Conservation (phyloP, 2,888 invertebrate species). For the Sarcophaga subvicina region DNA sequence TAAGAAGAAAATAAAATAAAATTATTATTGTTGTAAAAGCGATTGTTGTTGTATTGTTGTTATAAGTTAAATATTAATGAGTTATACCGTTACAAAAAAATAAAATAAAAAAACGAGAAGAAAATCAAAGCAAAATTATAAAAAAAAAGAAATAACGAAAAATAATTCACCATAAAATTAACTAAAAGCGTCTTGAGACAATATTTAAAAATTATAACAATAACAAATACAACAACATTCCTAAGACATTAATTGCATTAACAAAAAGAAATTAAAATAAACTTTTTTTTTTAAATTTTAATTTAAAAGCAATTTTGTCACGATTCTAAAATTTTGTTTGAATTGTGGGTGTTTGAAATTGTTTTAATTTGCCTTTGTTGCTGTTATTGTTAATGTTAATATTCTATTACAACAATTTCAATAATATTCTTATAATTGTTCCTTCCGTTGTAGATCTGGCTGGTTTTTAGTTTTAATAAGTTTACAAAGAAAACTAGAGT, state of each 20-base stretch:
- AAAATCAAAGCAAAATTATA: background rate
- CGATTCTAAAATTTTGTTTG: slow-evolving; percentile 41
- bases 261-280: slow-evolving; percentile 5
- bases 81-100: slow-evolving; percentile 58
- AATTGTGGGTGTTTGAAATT: background rate
- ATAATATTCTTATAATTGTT: too few relatives aligned
- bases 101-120: background rate
- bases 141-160: background rate
- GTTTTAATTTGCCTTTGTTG: too few relatives aligned
- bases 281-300: slow-evolving; percentile 16
- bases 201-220: background rate
- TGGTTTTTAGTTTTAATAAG: too few relatives aligned
- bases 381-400: too few relatives aligned
- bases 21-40: background rate
- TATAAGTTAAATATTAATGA: slow-evolving; percentile 45
- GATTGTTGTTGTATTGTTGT: slow-evolving; percentile 7
- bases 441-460: too few relatives aligned
- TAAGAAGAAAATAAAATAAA: slow-evolving; percentile 31
- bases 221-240: slow-evolving; percentile 10
- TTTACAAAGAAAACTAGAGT: too few relatives aligned
- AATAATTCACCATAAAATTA: too few relatives aligned
- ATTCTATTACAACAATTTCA: too few relatives aligned
- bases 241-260: background rate
- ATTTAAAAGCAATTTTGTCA: slow-evolving; percentile 52
- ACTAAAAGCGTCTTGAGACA: too few relatives aligned